Conservation (phyloP, 2,797 vertebrate species). For the Sebastolobus altivelis region DNA sequence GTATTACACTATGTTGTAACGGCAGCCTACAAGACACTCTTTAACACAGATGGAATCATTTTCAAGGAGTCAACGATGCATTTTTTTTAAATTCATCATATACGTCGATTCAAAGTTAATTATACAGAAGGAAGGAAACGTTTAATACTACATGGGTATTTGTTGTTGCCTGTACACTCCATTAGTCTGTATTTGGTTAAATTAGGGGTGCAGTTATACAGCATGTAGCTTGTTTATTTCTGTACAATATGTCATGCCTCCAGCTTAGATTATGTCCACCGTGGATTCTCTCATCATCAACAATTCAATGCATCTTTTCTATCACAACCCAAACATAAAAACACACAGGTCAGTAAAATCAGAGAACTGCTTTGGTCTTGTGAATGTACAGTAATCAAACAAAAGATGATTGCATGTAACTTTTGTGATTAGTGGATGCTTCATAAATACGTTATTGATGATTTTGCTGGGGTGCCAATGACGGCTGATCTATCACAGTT, state of each 20-base stretch:
- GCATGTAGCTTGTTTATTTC: conserved; percentile 6
- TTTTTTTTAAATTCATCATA: not conserved
- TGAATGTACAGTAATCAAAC: conserved; percentile 7
- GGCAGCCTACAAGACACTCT: not conserved
- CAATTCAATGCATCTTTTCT: not conserved
- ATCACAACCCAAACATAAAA: conserved; percentile 2
- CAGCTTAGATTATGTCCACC: not conserved
- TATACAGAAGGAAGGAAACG: not conserved
- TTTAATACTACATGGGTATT: conserved; percentile 18
- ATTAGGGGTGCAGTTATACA: not conserved
- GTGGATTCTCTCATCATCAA: not conserved
- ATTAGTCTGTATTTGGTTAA: not conserved
- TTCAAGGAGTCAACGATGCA: not conserved
- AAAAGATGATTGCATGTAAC: conserved; percentile 9
- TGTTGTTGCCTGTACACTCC: not conserved
- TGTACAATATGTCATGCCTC: conserved; percentile 16
- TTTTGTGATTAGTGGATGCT: conserved; percentile 22
- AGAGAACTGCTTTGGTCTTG: conserved; percentile 30
- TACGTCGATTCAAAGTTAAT: not conserved
- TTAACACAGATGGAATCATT: not conserved
- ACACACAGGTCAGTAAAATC: conserved; percentile 5
- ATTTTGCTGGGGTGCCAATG: conserved; percentile 46
- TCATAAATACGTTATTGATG: conserved; percentile 34
- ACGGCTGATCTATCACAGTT: conserved; percentile 57
- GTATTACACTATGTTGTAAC: conserved; percentile 10